A percentile compares a stretch with the other conserved stretches of the same genome.
Evolutionary conservation across 1,140 invertebrate species (phyloP).

Genomic region (Panonychus citri): DNA sequence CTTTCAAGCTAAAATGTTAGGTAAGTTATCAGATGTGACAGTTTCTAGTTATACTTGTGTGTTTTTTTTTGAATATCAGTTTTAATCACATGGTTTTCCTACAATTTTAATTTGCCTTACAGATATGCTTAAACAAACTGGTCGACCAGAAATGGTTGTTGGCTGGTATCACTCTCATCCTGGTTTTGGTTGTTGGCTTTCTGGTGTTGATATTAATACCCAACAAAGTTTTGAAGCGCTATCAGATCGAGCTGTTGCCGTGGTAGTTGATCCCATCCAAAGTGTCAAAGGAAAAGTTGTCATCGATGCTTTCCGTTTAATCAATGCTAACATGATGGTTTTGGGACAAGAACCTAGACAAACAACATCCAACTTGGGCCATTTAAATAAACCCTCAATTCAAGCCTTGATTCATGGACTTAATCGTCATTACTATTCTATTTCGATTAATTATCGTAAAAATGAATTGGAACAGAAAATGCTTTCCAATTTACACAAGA

Average conservation of each 20-base stretch:
- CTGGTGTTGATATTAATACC: slow-evolving; percentile 97
- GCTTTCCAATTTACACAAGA: slow-evolving; percentile 94
- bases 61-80: no score
- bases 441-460: slow-evolving; percentile 97
- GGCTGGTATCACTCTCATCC: slow-evolving; percentile 99
- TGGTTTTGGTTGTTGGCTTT: slow-evolving; percentile 98
- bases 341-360: slow-evolving; percentile 93
- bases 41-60: no score
- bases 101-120: not conserved
- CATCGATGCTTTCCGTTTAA: slow-evolving; percentile 81
- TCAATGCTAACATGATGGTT: slow-evolving; percentile 98
- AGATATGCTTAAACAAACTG: slow-evolving; percentile 98
- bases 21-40: not conserved
- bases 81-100: no score
- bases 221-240: slow-evolving; percentile 98
- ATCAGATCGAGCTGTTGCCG: slow-evolving; percentile 91
- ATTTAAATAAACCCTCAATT: slow-evolving; percentile 96
- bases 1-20: slow-evolving; percentile 98
- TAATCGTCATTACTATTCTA: slow-evolving; percentile 97
- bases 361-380: slow-evolving; percentile 94
- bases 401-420: slow-evolving; percentile 94
- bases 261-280: slow-evolving; percentile 98
- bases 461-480: slow-evolving; percentile 98
- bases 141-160: slow-evolving; percentile 95
- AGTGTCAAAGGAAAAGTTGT: slow-evolving; percentile 88